phyloP scores from a whole-genome alignment of 2,888 invertebrate genomes.

The Trissolcus japonicus region DNA sequence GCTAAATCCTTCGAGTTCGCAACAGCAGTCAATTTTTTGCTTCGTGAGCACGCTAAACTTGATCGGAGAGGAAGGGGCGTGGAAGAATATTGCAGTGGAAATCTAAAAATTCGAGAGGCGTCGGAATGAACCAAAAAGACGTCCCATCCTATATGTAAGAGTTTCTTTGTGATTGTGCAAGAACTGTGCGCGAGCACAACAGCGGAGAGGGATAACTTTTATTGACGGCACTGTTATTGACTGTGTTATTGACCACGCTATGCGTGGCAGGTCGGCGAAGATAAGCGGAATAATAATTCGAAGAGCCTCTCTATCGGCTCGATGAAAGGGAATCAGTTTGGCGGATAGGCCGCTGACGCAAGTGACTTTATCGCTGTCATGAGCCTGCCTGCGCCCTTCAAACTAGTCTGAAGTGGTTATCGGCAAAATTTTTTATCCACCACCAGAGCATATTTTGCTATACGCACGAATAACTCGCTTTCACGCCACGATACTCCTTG shows the following conservation, averaged over 20 bases:
- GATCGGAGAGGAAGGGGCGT: neutral
- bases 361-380: slow-evolving; percentile 54
- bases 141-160: slow-evolving; percentile 16
- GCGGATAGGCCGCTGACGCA: slow-evolving; percentile 50
- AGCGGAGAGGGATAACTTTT: slow-evolving; percentile 41
- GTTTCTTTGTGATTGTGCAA: slow-evolving; percentile 38
- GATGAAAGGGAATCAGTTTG: slow-evolving; percentile 44
- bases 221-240: slow-evolving; percentile 45
- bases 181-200: slow-evolving; percentile 22
- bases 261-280: slow-evolving; percentile 21
- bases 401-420: slow-evolving; percentile 56
- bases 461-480: slow-evolving; percentile 22
- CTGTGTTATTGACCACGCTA: slow-evolving; percentile 50
- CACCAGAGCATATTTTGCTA: slow-evolving; percentile 39
- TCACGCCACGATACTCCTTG: slow-evolving; percentile 19
- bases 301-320: slow-evolving; percentile 21
- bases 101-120: slow-evolving; percentile 16
- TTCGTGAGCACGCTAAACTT: slow-evolving; percentile 1
- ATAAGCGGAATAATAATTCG: slow-evolving; percentile 45
- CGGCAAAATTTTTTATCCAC: slow-evolving; percentile 47
- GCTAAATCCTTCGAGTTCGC: slow-evolving; percentile 12
- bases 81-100: neutral
- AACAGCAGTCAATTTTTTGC: slow-evolving; percentile 26
- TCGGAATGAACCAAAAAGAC: slow-evolving; percentile 5
- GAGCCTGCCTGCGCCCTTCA: slow-evolving; percentile 41